Evolutionary conservation across 2,888 invertebrate species (phyloP), one percentile per base, ranked within the genome.

Genomic region (Pheosia gnoma): DNA sequence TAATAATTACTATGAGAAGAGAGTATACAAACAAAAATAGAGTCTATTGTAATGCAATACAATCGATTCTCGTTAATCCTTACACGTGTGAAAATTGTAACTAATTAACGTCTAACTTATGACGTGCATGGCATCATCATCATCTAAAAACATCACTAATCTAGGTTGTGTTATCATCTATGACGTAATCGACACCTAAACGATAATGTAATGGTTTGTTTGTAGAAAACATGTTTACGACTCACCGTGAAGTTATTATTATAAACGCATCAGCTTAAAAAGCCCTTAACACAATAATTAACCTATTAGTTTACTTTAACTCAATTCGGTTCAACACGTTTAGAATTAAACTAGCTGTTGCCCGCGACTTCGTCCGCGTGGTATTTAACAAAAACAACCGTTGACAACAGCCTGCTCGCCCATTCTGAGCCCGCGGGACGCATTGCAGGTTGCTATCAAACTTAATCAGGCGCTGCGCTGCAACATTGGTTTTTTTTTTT

Each of bases 211-310:
- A 70, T 63, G 64, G 61, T 72, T 72, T 53, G 37, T 70, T 65
- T 59, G 62, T 53, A 60, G 45, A 52, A 55, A 60, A 70, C 66
- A 61, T 71, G 75, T 78, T 71, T 62, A 77, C 72, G 71, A 72
- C 41, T 62, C 60, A 59, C 61, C 36, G 58, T 56, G 70, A 71
- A 74, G 75, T 72, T 74, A 74, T 59, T 73, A 78, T 80, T 74
- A 77, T 65, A 74, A 76, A 71, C 47, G 61, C 68, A 77, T 77
- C 70, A 75, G 56, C 59, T 49, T 67, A 60, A 61, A 72, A 62
- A 67, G 63, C 56, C 57, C 45, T 37, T 67, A 67, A 65, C 63
- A 56, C 59, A 55, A 53, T 61, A 66, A 68, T 71, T 63, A 61
- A 53, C 10, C 53, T 53, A 53, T 53, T 53, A 37, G 37, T 53